phyloP scores from a whole-genome alignment of 2,888 invertebrate species.

The Macaria liturata region DNA sequence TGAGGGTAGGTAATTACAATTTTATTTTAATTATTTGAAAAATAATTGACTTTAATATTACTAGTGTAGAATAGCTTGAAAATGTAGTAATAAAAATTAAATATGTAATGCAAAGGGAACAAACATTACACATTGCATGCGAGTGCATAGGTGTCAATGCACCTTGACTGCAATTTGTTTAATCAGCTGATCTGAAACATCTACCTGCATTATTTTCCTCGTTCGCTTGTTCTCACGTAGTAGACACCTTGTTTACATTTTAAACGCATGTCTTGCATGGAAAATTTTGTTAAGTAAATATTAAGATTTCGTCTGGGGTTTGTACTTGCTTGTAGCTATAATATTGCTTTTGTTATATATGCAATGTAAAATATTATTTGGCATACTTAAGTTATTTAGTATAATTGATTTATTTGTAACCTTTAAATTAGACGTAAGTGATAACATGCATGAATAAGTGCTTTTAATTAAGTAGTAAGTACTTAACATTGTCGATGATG shows the following conservation, averaged over 20 bases:
- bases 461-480: too few relatives aligned
- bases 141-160: constrained; percentile 27
- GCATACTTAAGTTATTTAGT: too few relatives aligned
- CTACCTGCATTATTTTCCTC: constrained; percentile 21
- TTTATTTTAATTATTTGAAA: not conserved
- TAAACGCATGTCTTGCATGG: constrained; percentile 1
- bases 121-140: constrained; percentile 17
- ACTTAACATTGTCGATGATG: too few relatives aligned
- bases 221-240: not conserved
- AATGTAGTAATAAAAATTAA: not conserved
- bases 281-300: not conserved
- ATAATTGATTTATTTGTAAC: too few relatives aligned
- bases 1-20: not conserved
- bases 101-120: constrained; percentile 10
- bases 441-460: too few relatives aligned
- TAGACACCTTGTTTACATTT: constrained; percentile 5
- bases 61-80: not conserved
- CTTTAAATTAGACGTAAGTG: too few relatives aligned
- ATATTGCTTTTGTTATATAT: too few relatives aligned
- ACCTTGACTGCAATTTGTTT: constrained; percentile 29
- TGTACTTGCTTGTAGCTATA: too few relatives aligned
- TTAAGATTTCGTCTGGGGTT: too few relatives aligned
- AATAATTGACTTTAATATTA: too few relatives aligned
- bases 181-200: constrained; percentile 34
- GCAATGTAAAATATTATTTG: too few relatives aligned